Percentiles rank a stretch among this genome's conserved stretches.
These are phyloP conservation scores for Tragopan temminckii DNA, from an alignment of 2,797 vertebrate species.

Conservation along the genomic window DNA sequence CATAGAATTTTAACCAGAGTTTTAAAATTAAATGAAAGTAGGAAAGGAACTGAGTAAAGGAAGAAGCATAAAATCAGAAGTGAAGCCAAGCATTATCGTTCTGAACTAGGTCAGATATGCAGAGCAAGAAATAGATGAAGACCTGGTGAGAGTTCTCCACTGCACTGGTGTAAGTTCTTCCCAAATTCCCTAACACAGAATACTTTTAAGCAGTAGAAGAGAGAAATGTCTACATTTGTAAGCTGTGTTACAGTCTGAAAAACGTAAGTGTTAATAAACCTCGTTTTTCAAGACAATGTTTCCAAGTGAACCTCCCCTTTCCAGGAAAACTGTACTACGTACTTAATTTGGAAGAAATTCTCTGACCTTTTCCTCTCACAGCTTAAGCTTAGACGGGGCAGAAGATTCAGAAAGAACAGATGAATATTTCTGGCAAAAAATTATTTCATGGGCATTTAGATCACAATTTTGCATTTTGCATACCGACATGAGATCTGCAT, in stretches of 20 bases:
- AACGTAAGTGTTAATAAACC: neutral
- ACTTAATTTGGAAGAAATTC: neutral
- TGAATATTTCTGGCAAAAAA: neutral
- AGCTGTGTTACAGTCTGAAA: neutral
- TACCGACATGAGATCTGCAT: neutral
- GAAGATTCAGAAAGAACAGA: neutral
- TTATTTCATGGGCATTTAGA: neutral
- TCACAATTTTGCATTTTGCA: neutral
- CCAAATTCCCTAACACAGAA: neutral
- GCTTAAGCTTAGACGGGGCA: neutral
- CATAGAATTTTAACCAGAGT: neutral
- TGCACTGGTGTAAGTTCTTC: neutral
- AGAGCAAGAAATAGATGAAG: neutral
- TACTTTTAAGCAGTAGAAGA: neutral
- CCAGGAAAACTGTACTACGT: neutral
- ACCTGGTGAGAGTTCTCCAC: neutral
- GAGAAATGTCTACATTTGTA: neutral
- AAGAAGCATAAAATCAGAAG: neutral
- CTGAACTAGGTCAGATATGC: neutral
- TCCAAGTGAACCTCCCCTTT: neutral
- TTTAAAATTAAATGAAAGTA: neutral
- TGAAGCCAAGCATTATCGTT: neutral
- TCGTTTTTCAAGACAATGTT: neutral
- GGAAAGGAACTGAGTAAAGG: neutral
- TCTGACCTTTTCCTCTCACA: neutral